These are phyloP conservation scores for Drosophila watanabei DNA, from an alignment of 1,140 invertebrate genomes.

Conservation along the genomic window DNA sequence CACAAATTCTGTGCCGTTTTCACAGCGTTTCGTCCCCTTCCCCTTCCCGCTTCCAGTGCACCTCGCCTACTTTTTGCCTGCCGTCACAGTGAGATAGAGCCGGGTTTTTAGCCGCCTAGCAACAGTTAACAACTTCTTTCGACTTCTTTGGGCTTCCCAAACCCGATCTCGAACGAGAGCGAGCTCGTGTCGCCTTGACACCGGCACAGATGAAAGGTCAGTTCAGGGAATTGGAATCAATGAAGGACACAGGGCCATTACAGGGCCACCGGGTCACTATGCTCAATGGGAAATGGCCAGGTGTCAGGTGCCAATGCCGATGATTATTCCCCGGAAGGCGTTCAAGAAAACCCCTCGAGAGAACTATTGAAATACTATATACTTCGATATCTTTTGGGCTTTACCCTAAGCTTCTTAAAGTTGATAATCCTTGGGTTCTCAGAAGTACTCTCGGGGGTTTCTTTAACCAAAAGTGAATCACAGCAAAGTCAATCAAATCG, in stretches of 20 bases:
- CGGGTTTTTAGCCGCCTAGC: slow-evolving; percentile 42
- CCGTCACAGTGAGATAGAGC: slow-evolving; percentile 55
- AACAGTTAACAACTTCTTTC: slow-evolving; percentile 33
- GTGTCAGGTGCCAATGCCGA: neutral
- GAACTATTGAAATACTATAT: neutral
- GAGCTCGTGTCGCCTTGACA: slow-evolving; percentile 54
- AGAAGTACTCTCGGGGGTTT: neutral
- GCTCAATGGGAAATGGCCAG: slow-evolving; percentile 17
- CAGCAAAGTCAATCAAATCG: neutral
- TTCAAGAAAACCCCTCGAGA: neutral
- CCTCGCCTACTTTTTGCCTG: slow-evolving; percentile 10
- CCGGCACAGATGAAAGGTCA: slow-evolving; percentile 46
- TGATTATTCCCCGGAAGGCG: slow-evolving; percentile 1
- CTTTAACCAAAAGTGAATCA: slow-evolving; percentile 18
- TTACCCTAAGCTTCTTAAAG: neutral
- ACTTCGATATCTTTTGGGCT: neutral
- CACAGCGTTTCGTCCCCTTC: slow-evolving; percentile 22
- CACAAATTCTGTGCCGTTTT: slow-evolving; percentile 82
- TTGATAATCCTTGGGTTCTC: slow-evolving; percentile 3
- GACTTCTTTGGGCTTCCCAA: slow-evolving; percentile 19
- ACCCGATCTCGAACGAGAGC: slow-evolving; percentile 22
- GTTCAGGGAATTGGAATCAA: slow-evolving; percentile 31
- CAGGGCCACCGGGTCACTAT: slow-evolving; percentile 16
- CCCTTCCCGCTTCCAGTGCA: neutral
- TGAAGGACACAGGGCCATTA: slow-evolving; percentile 8